These are phyloP conservation scores for Ophiothrix spiculata DNA, from an alignment of 35 echinoderm and acorn worm species.

Conservation along the genomic window DNA sequence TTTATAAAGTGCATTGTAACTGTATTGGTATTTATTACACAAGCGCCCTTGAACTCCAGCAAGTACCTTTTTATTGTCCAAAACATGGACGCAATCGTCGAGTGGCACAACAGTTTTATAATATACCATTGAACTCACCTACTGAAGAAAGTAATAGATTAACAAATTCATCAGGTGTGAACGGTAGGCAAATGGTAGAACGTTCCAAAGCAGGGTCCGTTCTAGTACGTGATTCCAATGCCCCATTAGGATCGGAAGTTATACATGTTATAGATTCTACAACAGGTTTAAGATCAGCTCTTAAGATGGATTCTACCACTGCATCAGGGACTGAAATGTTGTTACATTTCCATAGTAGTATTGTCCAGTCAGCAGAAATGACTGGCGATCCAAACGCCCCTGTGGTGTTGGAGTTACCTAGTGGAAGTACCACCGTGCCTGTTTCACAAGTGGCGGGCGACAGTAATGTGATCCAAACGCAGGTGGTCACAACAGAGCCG, in stretches of 20 bases:
- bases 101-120: no score
- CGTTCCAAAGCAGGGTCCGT: neutral
- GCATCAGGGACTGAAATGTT: slow-evolving; percentile 6
- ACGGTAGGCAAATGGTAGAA: neutral
- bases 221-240: neutral
- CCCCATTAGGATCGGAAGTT: neutral
- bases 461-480: neutral
- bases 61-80: neutral
- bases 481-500: neutral
- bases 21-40: neutral
- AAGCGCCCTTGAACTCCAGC: neutral
- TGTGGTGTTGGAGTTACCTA: neutral
- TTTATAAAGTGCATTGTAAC: neutral
- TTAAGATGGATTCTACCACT: neutral
- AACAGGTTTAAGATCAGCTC: neutral
- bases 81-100: neutral
- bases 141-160: no score
- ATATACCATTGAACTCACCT: neutral
- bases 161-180: neutral
- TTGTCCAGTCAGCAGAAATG: slow-evolving; percentile 3
- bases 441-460: neutral
- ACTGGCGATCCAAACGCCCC: neutral
- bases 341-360: slow-evolving; percentile 8
- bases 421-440: neutral
- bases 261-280: neutral